Evolutionary conservation across 2,888 invertebrate genomes (phyloP).

Genomic region (Schizotus pectinicornis): DNA sequence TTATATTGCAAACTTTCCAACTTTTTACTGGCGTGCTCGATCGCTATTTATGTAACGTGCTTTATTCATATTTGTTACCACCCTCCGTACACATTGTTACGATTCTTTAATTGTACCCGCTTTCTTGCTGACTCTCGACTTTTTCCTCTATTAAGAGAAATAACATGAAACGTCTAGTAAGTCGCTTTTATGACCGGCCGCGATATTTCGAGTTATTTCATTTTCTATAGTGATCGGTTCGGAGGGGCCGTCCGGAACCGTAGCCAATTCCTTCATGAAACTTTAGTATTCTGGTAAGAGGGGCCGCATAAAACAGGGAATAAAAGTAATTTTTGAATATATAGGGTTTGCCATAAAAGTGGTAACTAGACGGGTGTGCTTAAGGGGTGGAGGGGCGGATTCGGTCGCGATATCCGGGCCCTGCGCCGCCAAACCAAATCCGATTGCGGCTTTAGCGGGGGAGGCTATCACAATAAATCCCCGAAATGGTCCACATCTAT

Average conservation of each 20-base stretch:
- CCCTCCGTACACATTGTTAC: too few species aligned
- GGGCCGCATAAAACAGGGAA: slow-evolving; percentile 38
- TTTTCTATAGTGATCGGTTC: slow-evolving; percentile 37
- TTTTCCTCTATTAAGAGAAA: too few species aligned
- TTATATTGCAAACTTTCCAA: slow-evolving; percentile 21
- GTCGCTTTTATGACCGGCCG: slow-evolving; percentile 4
- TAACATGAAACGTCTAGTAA: neutral
- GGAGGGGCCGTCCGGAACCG: slow-evolving; percentile 6
- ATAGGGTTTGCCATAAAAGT: slow-evolving; percentile 44
- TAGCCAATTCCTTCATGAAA: slow-evolving; percentile 31
- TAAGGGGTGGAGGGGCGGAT: slow-evolving; percentile 24
- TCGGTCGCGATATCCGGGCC: slow-evolving; percentile 33
- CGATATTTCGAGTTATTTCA: slow-evolving; percentile 38
- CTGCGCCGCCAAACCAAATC: slow-evolving; percentile 46
- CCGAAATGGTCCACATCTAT: slow-evolving; percentile 53
- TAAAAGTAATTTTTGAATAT: slow-evolving; percentile 46
- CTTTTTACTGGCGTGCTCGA: slow-evolving; percentile 2
- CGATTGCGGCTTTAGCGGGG: slow-evolving; percentile 55
- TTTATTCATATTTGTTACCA: too few species aligned
- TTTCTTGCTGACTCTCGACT: too few species aligned
- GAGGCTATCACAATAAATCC: slow-evolving; percentile 56
- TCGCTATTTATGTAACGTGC: too few species aligned
- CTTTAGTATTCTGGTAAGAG: slow-evolving; percentile 32
- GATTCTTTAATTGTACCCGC: too few species aligned
- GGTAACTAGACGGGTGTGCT: slow-evolving; percentile 40